Percentiles rank a stretch among this genome's conserved stretches.
Conservation (phyloP, 2,113 vertebrate species). For the Xiphophorus hellerii region DNA sequence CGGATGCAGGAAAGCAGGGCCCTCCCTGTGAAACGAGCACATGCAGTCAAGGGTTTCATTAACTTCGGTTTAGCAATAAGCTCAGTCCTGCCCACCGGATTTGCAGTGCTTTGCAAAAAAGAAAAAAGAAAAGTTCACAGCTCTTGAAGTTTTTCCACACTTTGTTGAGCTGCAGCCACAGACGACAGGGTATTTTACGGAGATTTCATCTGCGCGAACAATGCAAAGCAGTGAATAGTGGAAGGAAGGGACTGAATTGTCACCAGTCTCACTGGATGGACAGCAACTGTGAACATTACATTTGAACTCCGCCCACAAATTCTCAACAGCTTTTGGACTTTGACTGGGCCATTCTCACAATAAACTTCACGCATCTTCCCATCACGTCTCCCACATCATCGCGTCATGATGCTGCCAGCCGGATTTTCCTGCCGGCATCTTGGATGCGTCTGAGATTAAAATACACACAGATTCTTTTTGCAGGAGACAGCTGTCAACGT, state of each 20-base stretch:
- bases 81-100: slow-evolving; percentile 22
- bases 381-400: too few species aligned
- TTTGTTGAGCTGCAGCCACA: not conserved
- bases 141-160: not conserved
- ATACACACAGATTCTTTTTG: not conserved
- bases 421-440: too few species aligned
- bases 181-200: not conserved
- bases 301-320: not conserved
- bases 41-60: slow-evolving; percentile 38
- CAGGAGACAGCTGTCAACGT: not conserved
- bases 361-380: not conserved
- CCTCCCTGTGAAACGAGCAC: slow-evolving; percentile 49
- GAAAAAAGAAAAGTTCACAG: too few species aligned
- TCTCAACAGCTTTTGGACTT: too few species aligned
- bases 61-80: slow-evolving; percentile 32
- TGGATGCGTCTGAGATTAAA: not conserved
- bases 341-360: not conserved
- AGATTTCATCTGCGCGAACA: not conserved
- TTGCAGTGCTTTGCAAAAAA: not conserved
- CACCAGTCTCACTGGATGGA: not conserved
- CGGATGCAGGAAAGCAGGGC: not conserved
- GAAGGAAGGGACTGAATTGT: not conserved
- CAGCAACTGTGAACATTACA: not conserved
- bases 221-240: not conserved
- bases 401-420: too few species aligned